Evolutionary conservation across 2,113 vertebrate species (phyloP), one percentile per base, ranked within the genome.

Genomic region (Falco punctatus): DNA sequence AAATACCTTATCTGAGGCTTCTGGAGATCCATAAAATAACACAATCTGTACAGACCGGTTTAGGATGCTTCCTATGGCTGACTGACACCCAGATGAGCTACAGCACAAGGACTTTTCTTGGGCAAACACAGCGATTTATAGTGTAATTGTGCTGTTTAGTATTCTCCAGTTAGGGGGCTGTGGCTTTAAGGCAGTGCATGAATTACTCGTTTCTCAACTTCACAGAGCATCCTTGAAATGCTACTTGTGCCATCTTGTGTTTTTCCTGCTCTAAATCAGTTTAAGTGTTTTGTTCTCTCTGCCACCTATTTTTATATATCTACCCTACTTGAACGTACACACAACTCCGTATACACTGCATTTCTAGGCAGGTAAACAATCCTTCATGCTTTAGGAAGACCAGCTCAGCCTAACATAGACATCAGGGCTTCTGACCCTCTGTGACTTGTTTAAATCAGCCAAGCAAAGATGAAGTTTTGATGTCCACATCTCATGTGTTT

Each of bases 171-270:
- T 79, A 86, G 61, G 77, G 59, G 95, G 48, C 13, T 95, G 75
- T 92, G 88, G 58, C 85, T 94, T 93, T 94, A 86, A 96, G 59
- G 74, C 78, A 88, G 44, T 15, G 66, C 71, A 83, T 81, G 85
- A 93, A 92, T 95, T 23, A 73, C 71, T 90, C 32, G 0, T 88
- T 95, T 90, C 88, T 94, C 93, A 93, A 92, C 79, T 95, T 96
- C 88, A 77, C 67, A 16, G 51, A 94, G 64, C 90, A 93, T 93
- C 96, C 96, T 93, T 95, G 92, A 97, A 96, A 96, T 96, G 93
- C 93, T 93, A 90, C 96, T 97, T 97, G 92, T 97, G 96, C 95
- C 96, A 96, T 96, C 96, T 96, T 96, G 96, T 97, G 96, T 97
- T 93, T 96, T 92, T 49, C 91, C 85, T 78, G 94, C 94, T 96